These are phyloP conservation scores for Micromys minutus DNA, from an alignment of 2,113 vertebrate genomes.

Conservation along the genomic window DNA sequence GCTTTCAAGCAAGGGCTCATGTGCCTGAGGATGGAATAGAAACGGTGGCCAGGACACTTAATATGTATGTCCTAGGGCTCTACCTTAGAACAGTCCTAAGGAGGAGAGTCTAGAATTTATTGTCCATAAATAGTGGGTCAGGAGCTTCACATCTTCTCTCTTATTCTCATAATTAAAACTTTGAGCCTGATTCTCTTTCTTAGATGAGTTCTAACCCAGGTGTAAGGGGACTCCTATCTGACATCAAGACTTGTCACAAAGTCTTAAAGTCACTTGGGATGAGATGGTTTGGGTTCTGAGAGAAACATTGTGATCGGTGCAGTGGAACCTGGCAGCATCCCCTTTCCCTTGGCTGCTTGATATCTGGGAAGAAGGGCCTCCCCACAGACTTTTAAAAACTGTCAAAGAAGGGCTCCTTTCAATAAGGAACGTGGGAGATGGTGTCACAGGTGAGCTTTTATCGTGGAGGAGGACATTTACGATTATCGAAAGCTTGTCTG, in stretches of 20 bases:
- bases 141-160: background rate
- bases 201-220: background rate
- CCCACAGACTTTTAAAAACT: background rate
- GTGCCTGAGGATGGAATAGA: background rate
- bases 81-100: background rate
- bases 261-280: background rate
- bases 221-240: background rate
- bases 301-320: background rate
- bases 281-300: background rate
- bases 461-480: background rate
- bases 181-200: background rate
- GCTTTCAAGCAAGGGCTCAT: background rate
- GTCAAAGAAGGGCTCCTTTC: background rate
- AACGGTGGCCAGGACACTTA: background rate
- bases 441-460: background rate
- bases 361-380: background rate
- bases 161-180: background rate
- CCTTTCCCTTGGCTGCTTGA: background rate
- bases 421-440: background rate
- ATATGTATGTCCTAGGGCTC: background rate
- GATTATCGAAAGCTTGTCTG: background rate
- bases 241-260: background rate
- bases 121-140: background rate
- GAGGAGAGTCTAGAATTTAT: background rate
- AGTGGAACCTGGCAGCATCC: no score